Evolutionary conservation across 1,140 invertebrate species (phyloP), one percentile per base, ranked within the genome.

Genomic region (Copidosoma floridanum): DNA sequence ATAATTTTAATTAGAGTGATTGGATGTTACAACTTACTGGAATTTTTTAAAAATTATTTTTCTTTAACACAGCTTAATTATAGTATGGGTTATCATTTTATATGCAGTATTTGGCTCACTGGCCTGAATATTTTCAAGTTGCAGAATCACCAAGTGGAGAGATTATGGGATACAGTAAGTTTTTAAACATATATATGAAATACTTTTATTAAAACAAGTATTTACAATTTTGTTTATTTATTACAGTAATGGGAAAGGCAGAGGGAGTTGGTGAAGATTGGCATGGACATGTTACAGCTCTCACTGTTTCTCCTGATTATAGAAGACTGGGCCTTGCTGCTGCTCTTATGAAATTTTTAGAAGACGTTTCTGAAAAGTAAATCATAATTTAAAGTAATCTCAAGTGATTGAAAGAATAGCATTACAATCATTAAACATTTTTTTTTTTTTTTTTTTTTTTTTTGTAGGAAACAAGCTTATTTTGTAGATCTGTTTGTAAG

Each of bases 401-500:
- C 29, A 32, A 8, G 12, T 32, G 29, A 8, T 8, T 32, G 12
- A 12, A 32, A 32, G 29, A 8, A 32, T 32, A 32, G 29, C 6
- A 32, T n/a, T n/a, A 32, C 16, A 43, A 16, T 43, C 16, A 7
- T 21, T 43, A 20, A 26, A 56, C 29, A 50, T 57, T 65, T 21
- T 58, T 46, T 24, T 48, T 37, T 48, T 46, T n/a, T 58, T 50
- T 23, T 27, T 64, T 59, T 63, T 53, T 58, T 69, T 68, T 68
- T 65, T 85, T 86, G 54, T 75, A 97, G 95, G 71, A 98, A 98
- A 82, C 86, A 90, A 47, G 93, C 93, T 29, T 98, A 94, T 77
- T 99, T 99, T 82, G 97, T 99, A n/a, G 97, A 99, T 79, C 81
- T 99, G 12, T 99, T 99, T 86, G 97, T 99, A 7, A 85, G 97